Base-by-base conservation (phyloP, 2,113 vertebrate species). In the Chloropsis cyanopogon region DNA sequence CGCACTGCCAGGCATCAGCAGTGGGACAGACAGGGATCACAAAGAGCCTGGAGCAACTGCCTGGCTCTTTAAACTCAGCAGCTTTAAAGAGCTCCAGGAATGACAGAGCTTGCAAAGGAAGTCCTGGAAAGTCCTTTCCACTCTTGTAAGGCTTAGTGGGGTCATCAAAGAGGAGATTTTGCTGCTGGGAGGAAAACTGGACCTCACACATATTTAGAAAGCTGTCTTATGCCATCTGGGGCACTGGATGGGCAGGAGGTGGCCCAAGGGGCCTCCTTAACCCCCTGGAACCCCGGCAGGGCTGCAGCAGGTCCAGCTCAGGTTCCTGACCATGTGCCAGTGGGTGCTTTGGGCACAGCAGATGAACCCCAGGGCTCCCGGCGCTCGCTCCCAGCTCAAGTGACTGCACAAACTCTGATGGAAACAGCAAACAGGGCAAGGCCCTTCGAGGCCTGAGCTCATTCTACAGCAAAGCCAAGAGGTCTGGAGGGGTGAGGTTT, bases 401-500 rank as follows among this genome's bases (percentile, higher is more conserved):
- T 28, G 57, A 21, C 63, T 2, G 2, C 86, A 73, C 63, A 33
- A 75, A 79, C 33, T 54, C 46, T 0, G 0, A 16, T 60, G 53
- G 81, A 87, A 89, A 59, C 33, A 81, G 63, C 57, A 65, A 82
- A 68, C 16, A 82, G 44, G 56, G 54, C 35, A 69, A 68, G 82
- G 86, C 68, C 80, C 82, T 56, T 29, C 1, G 5, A 68, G 54
- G 64, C 31, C 5, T 66, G 39, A 90, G 11, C 31, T 73, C 35
- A 75, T 54, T 33, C 82, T 80, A 46, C 39, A 59, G 85, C 59
- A 83, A 92, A 93, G 72, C 68, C 56, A 59, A 81, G 33, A 93
- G 56, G 20, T 81, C 81, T 82, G 60, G 56, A 92, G 52, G 82
- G 59, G 80, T 77, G 92, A 95, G 79, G 71, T 82, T 66, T 94